Evolutionary conservation across 2,888 invertebrate genomes (phyloP).

Genomic region (Digitonthophagus gazella): DNA sequence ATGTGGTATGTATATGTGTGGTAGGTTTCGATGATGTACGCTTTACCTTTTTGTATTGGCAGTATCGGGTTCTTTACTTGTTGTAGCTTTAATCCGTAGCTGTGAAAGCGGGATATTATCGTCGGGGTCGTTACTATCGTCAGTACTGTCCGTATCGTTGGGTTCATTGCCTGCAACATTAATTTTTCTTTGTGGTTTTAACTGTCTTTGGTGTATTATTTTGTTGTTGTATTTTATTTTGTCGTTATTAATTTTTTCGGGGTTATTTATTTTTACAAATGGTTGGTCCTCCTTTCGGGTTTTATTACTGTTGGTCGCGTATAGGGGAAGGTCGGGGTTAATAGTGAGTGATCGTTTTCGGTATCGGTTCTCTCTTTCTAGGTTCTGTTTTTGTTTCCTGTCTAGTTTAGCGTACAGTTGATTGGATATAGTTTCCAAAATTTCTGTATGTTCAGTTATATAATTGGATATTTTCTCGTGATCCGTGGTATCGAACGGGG

Average conservation of each 20-base stretch:
- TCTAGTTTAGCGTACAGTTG: conserved; percentile 6
- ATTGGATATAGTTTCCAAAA: conserved; percentile 2
- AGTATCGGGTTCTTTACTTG: too few relatives aligned
- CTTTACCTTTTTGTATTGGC: too few relatives aligned
- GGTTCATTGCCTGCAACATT: conserved; percentile 15
- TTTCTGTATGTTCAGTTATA: conserved; percentile 20
- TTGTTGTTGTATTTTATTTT: conserved; percentile 15
- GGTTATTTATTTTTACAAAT: conserved; percentile 8
- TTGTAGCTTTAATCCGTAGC: too few relatives aligned
- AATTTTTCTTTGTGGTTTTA: conserved; percentile 19
- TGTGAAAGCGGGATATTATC: conserved; percentile 13
- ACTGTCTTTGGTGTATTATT: conserved; percentile 15
- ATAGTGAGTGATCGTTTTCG: too few relatives aligned
- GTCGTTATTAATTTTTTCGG: not conserved
- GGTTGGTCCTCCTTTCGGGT: not conserved
- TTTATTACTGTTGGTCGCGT: conserved; percentile 6
- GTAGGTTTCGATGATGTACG: too few relatives aligned
- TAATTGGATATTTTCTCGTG: conserved; percentile 17
- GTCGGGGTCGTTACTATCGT: conserved; percentile 14
- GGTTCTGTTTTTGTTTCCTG: conserved; percentile 14
- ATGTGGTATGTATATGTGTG: too few relatives aligned
- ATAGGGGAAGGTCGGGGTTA: not conserved
- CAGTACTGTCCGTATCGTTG: conserved; percentile 1
- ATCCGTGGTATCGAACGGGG: conserved; percentile 22
- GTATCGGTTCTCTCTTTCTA: conserved; percentile 17